These are phyloP conservation scores for Deladenus siricidicola DNA, from an alignment of 2,888 invertebrate genomes.

Conservation along the genomic window DNA sequence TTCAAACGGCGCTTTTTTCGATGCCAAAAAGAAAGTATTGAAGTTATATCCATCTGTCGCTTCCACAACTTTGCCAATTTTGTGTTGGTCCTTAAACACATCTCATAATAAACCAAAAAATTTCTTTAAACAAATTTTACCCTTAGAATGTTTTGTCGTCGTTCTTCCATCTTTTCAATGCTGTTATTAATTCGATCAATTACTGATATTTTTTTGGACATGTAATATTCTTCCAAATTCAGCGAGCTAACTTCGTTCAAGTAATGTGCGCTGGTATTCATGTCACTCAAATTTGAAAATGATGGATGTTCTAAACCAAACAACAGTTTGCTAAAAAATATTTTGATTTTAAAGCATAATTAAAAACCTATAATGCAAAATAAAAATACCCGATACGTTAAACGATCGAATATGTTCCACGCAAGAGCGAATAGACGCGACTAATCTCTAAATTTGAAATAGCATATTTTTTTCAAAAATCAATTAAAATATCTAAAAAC, in stretches of 20 bases:
- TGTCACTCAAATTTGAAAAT: background rate
- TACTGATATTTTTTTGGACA: constrained; percentile 14
- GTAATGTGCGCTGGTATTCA: background rate
- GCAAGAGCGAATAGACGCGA: background rate
- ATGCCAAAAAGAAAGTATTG: constrained; percentile 8
- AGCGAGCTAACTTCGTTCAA: background rate
- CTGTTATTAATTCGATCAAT: constrained; percentile 13
- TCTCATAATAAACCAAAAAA: background rate
- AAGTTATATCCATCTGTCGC: background rate
- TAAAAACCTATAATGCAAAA: too few species aligned
- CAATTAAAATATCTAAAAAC: background rate
- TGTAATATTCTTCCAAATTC: constrained; percentile 5
- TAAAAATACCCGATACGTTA: background rate
- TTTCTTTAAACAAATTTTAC: background rate
- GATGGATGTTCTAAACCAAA: background rate
- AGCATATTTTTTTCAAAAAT: too few species aligned
- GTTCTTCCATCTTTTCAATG: constrained; percentile 2
- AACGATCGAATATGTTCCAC: background rate
- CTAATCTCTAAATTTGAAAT: constrained; percentile 6
- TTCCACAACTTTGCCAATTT: constrained; percentile 20
- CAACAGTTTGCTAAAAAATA: background rate
- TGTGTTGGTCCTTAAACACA: constrained; percentile 9
- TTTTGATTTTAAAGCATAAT: too few species aligned
- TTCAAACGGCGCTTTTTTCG: constrained; percentile 62
- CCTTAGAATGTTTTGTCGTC: constrained; percentile 8